Evolutionary conservation across 2,888 invertebrate genomes (phyloP), one percentile per base, ranked within the genome.

Genomic region (Eurytoma adleriae): DNA sequence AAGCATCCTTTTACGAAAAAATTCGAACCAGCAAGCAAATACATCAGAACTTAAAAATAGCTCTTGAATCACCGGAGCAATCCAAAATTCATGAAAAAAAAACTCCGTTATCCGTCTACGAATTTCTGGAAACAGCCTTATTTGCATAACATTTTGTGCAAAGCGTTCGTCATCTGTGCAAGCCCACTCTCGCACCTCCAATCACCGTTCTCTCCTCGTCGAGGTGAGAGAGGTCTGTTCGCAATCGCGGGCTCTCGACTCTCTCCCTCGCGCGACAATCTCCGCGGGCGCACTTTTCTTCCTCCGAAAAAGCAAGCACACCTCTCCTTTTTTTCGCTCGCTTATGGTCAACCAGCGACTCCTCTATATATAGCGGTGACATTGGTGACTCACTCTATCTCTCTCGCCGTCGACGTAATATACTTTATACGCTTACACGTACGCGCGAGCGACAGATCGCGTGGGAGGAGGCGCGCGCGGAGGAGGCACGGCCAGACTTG

Each of bases 321-420:
- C 66, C 14, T 56, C 66, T 14, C 56, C n/a, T 57, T 69, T 70
- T 78, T 81, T 79, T 79, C 75, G 61, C 73, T 79, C 72, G 50
- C 50, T 85, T 85, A 83, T 85, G 83, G 84, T 83, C 87, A 87
- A 87, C 86, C 84, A 10, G 66, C 54, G 57, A 84, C 82, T 10
- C 40, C 40, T 86, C 88, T 90, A 90, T 90, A 89, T 89, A 90
- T 90, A 90, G 89, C 85, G 84, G 82, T 88, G 87, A 88, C 88
- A 90, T 88, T 87, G 89, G 85, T 90, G 90, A 90, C 86, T 90
- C 90, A 90, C 85, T 81, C 84, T 66, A 52, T 85, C 83, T 83
- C 74, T 78, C 80, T 83, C 80, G 80, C 83, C 52, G 14, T 2
- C 70, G 27, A 68, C 52, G 61, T 71, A 67, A 48, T 62, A 3